phyloP scores from a whole-genome alignment of 2,888 invertebrate genomes.

The Epinotia brunnichana region DNA sequence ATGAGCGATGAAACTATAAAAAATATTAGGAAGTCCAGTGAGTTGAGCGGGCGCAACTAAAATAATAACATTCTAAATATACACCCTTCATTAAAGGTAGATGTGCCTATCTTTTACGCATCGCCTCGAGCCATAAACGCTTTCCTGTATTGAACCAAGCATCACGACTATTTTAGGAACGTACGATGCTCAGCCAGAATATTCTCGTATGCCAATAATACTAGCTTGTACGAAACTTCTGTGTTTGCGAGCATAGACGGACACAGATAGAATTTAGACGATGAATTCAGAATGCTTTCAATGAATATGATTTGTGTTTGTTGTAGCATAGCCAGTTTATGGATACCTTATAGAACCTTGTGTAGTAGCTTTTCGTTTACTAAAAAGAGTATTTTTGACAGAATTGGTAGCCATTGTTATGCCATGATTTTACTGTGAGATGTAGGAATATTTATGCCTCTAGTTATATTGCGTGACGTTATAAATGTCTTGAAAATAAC shows the following conservation, averaged over 20 bases:
- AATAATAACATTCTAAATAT: conserved; percentile 52
- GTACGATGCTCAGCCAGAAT: conserved; percentile 1
- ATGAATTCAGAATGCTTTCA: conserved; percentile 10
- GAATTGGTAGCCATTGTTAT: background rate
- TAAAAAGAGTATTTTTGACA: background rate
- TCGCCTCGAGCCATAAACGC: conserved; percentile 62
- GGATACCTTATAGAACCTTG: background rate
- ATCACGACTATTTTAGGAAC: conserved; percentile 42
- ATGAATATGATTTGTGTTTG: background rate
- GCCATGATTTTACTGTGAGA: too few relatives aligned
- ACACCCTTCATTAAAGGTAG: conserved; percentile 56
- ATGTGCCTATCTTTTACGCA: conserved; percentile 60
- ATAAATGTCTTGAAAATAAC: too few relatives aligned
- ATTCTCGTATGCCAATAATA: conserved; percentile 26
- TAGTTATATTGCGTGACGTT: too few relatives aligned
- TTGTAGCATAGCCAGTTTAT: background rate
- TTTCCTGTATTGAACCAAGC: conserved; percentile 62
- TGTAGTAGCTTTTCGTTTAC: background rate
- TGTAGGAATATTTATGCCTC: too few relatives aligned
- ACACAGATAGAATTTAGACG: conserved; percentile 17
- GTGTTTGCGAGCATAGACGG: background rate
- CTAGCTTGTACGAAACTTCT: conserved; percentile 4
- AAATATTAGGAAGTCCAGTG: conserved; percentile 24
- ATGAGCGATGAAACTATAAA: conserved; percentile 37
- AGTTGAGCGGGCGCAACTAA: conserved; percentile 39